Evolutionary conservation across 2,888 invertebrate species (phyloP), one percentile per base, ranked within the genome.

Genomic region (Clivina fossor): DNA sequence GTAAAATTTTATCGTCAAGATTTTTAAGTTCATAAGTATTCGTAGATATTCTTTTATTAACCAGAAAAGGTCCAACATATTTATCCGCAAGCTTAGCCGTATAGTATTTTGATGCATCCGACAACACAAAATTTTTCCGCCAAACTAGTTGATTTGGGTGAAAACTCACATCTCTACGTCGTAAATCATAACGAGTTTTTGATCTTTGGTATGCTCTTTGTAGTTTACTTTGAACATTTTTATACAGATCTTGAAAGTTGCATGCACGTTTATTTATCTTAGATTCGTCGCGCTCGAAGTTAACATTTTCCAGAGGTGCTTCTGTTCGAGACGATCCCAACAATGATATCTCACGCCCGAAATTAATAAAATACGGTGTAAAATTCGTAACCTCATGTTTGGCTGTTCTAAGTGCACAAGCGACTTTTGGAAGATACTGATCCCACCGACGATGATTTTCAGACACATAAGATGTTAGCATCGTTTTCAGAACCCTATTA

Each of bases 401-500:
- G 2, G 63, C 56, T 4, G 65, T 66, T 13, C 64, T 37, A 1
- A 69, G 46, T 1, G 68, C 68, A 49, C 61, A 65, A 0, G 59
- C 63, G 4, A 66, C 57, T n/a, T 64, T 30, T 2, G 59, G 49
- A 7, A 69, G 43, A 41, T 66, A 44, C 20, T 50, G 44, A 35
- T 68, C 68, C 67, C 65, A 66, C 4, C 50, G 15, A 2, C 54
- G 35, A 35, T 64, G 63, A 19, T 62, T 40, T 2, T 58, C 46
- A 2, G 7, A 8, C 4, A 64, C 38, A 44, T 60, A 67, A 0
- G 65, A 57, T 5, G 64, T 37, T 4, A 69, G 62, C 48, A 63
- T 65, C 2, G 64, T 64, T 7, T 66, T 61, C 1, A 70, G 49
- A 0, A 65, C 65, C 15, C 65, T 47, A 51, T 70, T 70, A 0